Base-by-base conservation (phyloP, 2,113 vertebrate genomes). In the Dipodomys merriami region DNA sequence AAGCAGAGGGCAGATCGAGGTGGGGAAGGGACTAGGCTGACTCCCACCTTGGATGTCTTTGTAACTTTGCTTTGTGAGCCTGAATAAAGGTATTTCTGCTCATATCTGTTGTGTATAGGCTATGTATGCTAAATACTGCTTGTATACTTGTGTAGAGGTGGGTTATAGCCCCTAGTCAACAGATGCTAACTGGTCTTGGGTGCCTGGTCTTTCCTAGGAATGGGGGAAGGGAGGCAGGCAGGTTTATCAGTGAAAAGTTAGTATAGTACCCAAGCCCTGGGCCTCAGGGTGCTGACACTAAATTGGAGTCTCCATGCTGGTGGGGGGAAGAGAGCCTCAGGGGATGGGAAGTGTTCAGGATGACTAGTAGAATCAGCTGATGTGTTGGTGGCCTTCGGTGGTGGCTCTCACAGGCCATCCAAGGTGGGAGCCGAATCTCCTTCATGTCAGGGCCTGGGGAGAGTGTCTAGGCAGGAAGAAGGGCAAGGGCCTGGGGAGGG, bases 1-100 rank as follows among this genome's bases (percentile, higher is more conserved):
- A 25, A 46, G 35, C 46, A 22, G 9, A 1, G 49, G 97, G 62
- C 96, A 97, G 78, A 71, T 72, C n/a, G 39, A 57, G 65, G 30
- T 68, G 73, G 74, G 64, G 71, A 84, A 92, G 76, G 44, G 49
- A 39, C 53, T 13, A 65, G 67, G 74, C 62, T 20, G 57, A 49
- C 46, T 79, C 71, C 35, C 60, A 81, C 78, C 91, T 57, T 39
- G 68, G 27, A 23, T 72, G 15, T 85, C 27, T 67, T 33, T 79
- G 57, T 78, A 65, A 12, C 35, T 76, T 64, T 89, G 86, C 57
- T 72, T 44, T 49, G 39, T 65, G 68, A 60, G 39, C 8, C 5
- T 5, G 2, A 57, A 18, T 7, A 60, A 33, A 35, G 29, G 53
- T 53, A 11, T 46, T 68, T 86, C 44, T 83, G 79, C 18, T 76